phyloP scores from a whole-genome alignment of 2,113 vertebrate species.

The Cottus gobio region DNA sequence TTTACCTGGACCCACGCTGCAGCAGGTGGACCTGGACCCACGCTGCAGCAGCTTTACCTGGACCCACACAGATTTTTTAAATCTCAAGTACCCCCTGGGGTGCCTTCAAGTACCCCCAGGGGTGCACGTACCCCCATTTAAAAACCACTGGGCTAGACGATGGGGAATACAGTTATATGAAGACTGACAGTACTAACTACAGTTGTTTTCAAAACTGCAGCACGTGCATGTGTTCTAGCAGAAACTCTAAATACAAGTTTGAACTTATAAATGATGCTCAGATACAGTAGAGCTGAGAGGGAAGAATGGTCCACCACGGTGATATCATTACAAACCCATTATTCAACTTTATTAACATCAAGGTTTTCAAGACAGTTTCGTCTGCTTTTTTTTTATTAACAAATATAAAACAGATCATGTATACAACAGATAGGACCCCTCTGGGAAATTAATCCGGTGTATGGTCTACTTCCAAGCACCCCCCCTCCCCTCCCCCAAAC shows the following conservation, averaged over 20 bases:
- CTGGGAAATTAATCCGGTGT: conserved; percentile 90
- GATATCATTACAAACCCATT: conserved; percentile 89
- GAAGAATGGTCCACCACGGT: conserved; percentile 53
- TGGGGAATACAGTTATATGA: not conserved
- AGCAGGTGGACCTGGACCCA: too few species aligned
- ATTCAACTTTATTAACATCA: conserved; percentile 99
- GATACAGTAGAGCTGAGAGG: not conserved
- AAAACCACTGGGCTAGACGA: too few species aligned
- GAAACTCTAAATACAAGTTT: not conserved
- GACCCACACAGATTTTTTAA: too few species aligned
- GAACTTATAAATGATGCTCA: not conserved
- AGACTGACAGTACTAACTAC: not conserved
- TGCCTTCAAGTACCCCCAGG: too few species aligned
- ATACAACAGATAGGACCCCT: conserved; percentile 92
- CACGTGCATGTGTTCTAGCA: not conserved
- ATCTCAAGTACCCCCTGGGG: too few species aligned
- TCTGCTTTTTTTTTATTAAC: conserved; percentile 87
- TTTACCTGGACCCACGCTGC: too few species aligned
- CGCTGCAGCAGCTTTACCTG: too few species aligned
- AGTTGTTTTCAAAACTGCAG: not conserved
- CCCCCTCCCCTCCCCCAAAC: conserved; percentile 38
- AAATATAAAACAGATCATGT: conserved; percentile 98
- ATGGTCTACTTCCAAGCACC: conserved; percentile 80
- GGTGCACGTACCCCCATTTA: too few species aligned
- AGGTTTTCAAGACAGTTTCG: conserved; percentile 83